These are phyloP conservation scores for Anguilla anguilla DNA, from an alignment of 2,797 vertebrate species.

Conservation along the genomic window DNA sequence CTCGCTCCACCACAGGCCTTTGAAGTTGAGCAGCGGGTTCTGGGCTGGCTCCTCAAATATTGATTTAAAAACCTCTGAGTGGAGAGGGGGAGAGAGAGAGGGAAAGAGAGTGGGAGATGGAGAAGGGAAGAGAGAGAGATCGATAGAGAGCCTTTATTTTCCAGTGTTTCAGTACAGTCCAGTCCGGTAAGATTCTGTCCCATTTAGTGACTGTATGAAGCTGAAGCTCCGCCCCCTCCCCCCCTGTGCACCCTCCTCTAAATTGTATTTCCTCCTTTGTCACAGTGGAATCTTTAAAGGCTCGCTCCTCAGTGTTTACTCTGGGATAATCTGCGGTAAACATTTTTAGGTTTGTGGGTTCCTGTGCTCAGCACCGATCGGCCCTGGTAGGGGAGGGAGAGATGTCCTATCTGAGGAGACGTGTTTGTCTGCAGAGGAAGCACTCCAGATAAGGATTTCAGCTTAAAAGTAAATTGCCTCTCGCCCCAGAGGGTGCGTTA, in stretches of 20 bases:
- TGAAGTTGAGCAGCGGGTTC: constrained; percentile 19
- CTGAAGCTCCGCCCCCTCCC: not conserved
- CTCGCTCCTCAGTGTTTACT: not conserved
- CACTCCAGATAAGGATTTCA: not conserved
- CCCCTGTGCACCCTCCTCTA: not conserved
- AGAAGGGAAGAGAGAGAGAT: not conserved
- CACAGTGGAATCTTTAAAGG: not conserved
- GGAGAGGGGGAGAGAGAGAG: not conserved
- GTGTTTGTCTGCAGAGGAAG: not conserved
- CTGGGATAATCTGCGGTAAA: not conserved
- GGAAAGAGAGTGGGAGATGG: not conserved
- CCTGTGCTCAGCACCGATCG: not conserved
- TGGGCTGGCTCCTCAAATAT: constrained; percentile 35
- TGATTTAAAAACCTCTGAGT: constrained; percentile 31
- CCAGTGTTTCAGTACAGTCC: not conserved
- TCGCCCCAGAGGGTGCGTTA: not conserved
- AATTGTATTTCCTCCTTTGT: not conserved
- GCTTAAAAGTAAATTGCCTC: not conserved
- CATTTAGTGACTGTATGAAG: not conserved
- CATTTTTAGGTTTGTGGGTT: not conserved
- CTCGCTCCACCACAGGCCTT: constrained; percentile 17
- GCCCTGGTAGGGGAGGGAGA: not conserved
- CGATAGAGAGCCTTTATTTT: not conserved
- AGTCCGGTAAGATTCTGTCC: not conserved
- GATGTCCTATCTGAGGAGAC: not conserved